Evolutionary conservation across 2,113 vertebrate genomes (phyloP).

Genomic region (Clarias gariepinus): DNA sequence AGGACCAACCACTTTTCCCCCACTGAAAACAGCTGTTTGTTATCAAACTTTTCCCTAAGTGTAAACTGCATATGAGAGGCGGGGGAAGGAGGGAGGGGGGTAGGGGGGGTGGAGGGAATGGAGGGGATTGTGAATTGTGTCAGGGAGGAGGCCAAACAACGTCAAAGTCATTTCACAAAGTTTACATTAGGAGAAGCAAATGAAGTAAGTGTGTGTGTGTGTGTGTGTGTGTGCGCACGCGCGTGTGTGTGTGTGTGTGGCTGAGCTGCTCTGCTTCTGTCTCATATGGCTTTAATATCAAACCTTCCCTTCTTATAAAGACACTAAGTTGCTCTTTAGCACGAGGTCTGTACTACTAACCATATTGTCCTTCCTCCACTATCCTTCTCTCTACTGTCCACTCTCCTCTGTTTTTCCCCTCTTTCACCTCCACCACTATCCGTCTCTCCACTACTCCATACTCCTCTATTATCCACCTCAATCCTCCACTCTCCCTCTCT

Average conservation of each 20-base stretch:
- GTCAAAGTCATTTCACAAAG: conserved; percentile 33
- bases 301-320: conserved; percentile 65
- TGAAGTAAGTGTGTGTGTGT: conserved; percentile 7
- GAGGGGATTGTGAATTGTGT: neutral
- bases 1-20: neutral
- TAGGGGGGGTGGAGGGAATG: too few species aligned
- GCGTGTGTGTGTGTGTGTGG: conserved; percentile 60
- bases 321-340: conserved; percentile 63
- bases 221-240: conserved; percentile 20
- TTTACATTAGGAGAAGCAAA: conserved; percentile 51
- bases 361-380: conserved; percentile 55
- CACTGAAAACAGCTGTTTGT: conserved; percentile 54
- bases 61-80: conserved; percentile 4
- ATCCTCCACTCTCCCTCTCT: too few species aligned
- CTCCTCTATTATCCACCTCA: too few species aligned
- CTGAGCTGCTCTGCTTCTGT: conserved; percentile 51
- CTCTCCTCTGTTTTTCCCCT: neutral
- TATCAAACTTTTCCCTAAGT: conserved; percentile 42
- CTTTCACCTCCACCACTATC: conserved; percentile 26
- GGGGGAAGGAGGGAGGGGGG: neutral
- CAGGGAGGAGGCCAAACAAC: conserved; percentile 16
- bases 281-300: conserved; percentile 77
- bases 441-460: too few species aligned
- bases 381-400: neutral
- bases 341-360: conserved; percentile 61